These are phyloP conservation scores for Chaetodon trifascialis DNA, from an alignment of 2,113 vertebrate species.

Conservation along the genomic window DNA sequence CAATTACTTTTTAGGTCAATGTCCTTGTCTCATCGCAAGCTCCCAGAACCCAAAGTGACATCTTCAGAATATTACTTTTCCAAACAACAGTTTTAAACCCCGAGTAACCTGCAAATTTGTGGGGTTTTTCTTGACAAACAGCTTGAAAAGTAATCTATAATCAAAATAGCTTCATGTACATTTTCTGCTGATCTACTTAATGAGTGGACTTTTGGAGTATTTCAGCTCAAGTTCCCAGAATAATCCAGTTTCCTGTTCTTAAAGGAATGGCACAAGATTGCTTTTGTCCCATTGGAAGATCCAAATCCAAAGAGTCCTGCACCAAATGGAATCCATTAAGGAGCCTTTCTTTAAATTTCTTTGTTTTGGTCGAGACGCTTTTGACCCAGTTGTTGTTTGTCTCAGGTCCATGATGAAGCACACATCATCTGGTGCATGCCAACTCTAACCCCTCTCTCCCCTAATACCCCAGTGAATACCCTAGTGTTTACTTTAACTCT, in stretches of 20 bases:
- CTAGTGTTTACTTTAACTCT: slow-evolving; percentile 23
- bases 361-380: not conserved
- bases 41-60: not conserved
- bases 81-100: too few relatives aligned
- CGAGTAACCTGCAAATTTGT: not conserved
- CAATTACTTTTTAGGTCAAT: not conserved
- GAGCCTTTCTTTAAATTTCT: not conserved
- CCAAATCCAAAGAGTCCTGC: not conserved
- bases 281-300: not conserved
- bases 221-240: not conserved
- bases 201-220: not conserved
- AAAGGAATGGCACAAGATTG: not conserved
- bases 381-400: slow-evolving; percentile 27
- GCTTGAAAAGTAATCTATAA: not conserved
- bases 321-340: not conserved
- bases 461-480: not conserved
- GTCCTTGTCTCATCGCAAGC: not conserved
- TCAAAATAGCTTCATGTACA: not conserved
- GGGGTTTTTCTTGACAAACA: not conserved
- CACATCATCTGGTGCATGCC: not conserved
- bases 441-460: not conserved
- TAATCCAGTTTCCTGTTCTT: not conserved
- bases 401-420: not conserved
- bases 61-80: not conserved
- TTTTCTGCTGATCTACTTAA: not conserved